These are phyloP conservation scores for Morone saxatilis DNA, from an alignment of 2,113 vertebrate species.

Conservation along the genomic window DNA sequence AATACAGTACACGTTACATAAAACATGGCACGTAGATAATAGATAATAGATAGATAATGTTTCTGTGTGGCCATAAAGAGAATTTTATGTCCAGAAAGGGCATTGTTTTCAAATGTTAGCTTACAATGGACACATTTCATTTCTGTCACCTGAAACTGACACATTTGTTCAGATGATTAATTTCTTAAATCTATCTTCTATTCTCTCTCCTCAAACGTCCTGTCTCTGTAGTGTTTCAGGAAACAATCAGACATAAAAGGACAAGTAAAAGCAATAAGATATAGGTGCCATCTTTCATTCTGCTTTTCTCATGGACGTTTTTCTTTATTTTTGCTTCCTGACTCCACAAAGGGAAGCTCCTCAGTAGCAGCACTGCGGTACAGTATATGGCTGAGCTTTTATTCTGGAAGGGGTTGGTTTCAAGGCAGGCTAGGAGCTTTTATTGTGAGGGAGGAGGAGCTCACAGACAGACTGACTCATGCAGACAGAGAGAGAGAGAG, in stretches of 20 bases:
- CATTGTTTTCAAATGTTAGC: conserved; percentile 13
- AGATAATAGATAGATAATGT: conserved; percentile 32
- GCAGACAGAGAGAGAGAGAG: conserved; percentile 46
- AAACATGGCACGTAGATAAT: conserved; percentile 32
- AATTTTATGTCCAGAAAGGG: conserved; percentile 29
- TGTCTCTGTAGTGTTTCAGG: neutral
- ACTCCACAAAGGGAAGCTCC: conserved; percentile 15
- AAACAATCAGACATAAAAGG: conserved; percentile 4
- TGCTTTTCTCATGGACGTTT: neutral
- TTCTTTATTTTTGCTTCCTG: conserved; percentile 22
- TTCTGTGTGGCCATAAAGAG: conserved; percentile 25
- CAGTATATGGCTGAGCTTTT: conserved; percentile 49
- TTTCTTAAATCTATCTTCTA: neutral
- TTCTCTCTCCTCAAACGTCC: neutral
- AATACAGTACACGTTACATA: conserved; percentile 8
- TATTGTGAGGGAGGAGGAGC: conserved; percentile 75
- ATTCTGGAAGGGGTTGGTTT: conserved; percentile 63
- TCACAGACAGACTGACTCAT: conserved; percentile 79
- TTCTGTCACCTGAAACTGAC: conserved; percentile 38
- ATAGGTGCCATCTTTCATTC: conserved; percentile 3
- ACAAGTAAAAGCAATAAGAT: conserved; percentile 5
- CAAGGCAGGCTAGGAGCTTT: conserved; percentile 51
- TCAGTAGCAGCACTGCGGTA: neutral
- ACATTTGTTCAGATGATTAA: conserved; percentile 25
- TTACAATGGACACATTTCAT: conserved; percentile 22